phyloP scores from a whole-genome alignment of 2,113 vertebrate species.

The Notothenia coriiceps region DNA sequence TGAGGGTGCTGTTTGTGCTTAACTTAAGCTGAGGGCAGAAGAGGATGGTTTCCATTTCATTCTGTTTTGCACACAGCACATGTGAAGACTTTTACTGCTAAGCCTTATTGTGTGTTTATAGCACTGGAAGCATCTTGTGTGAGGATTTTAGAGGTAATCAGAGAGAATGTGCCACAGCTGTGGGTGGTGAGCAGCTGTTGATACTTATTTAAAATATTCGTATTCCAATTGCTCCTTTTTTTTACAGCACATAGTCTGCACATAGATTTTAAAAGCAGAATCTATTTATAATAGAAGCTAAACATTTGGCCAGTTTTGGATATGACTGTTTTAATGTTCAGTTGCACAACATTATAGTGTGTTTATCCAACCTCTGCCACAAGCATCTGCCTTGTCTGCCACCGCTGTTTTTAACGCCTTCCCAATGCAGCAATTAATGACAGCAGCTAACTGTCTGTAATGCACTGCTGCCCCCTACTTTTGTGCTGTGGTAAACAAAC shows the following conservation, averaged over 20 bases:
- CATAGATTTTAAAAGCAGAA: background rate
- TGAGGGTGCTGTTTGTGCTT: slow-evolving; percentile 1
- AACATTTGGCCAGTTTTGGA: slow-evolving; percentile 17
- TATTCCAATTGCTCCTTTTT: slow-evolving; percentile 3
- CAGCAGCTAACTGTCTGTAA: slow-evolving; percentile 28
- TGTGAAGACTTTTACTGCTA: slow-evolving; percentile 57
- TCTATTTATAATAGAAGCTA: slow-evolving; percentile 13
- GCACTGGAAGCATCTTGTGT: slow-evolving; percentile 23
- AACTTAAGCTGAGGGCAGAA: slow-evolving; percentile 59
- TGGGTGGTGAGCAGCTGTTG: slow-evolving; percentile 34
- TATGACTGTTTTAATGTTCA: slow-evolving; percentile 11
- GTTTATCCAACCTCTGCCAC: slow-evolving; percentile 39
- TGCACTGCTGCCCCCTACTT: slow-evolving; percentile 65
- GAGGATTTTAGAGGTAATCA: slow-evolving; percentile 43
- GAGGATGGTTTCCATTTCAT: slow-evolving; percentile 55
- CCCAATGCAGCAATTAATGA: slow-evolving; percentile 39
- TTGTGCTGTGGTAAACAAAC: slow-evolving; percentile 49
- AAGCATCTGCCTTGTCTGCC: slow-evolving; percentile 14
- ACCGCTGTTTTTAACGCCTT: slow-evolving; percentile 31
- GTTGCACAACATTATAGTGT: background rate
- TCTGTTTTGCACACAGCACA: slow-evolving; percentile 56
- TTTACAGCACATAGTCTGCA: background rate
- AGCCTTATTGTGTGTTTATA: slow-evolving; percentile 23
- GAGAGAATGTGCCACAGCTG: slow-evolving; percentile 35
- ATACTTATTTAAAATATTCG: slow-evolving; percentile 34